phyloP scores from a whole-genome alignment of 2,797 vertebrate species.

The Chelon labrosus region DNA sequence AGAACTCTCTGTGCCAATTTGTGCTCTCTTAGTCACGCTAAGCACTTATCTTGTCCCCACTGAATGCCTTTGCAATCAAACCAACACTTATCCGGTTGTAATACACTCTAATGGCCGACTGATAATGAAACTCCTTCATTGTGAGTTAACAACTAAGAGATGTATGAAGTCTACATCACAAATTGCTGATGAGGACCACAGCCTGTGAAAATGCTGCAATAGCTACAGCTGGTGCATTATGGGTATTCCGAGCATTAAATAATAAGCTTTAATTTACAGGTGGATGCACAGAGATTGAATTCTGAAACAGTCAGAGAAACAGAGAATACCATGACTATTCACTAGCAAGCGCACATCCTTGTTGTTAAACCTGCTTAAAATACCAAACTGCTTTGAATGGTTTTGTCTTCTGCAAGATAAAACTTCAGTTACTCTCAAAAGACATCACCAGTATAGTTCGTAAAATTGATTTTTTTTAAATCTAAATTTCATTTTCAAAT shows the following conservation, averaged over 20 bases:
- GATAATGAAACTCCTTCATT: slow-evolving; percentile 80
- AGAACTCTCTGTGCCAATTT: slow-evolving; percentile 77
- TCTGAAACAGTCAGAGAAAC: slow-evolving; percentile 33
- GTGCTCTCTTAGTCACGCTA: slow-evolving; percentile 82
- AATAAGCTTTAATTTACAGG: slow-evolving; percentile 33
- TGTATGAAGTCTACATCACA: slow-evolving; percentile 59
- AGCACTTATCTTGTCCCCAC: slow-evolving; percentile 80
- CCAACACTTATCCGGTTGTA: slow-evolving; percentile 82
- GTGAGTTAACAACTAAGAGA: slow-evolving; percentile 77
- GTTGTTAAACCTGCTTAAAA: neutral
- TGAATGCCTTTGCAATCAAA: slow-evolving; percentile 82
- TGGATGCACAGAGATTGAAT: slow-evolving; percentile 16
- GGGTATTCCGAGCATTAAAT: slow-evolving; percentile 37
- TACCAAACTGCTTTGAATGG: neutral
- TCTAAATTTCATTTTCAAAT: too few species aligned
- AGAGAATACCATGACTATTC: slow-evolving; percentile 1
- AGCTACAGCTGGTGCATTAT: slow-evolving; percentile 44
- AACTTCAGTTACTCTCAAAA: neutral
- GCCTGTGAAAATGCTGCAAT: slow-evolving; percentile 31
- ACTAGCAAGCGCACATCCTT: slow-evolving; percentile 14
- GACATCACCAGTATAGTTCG: too few species aligned
- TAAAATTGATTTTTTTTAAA: too few species aligned
- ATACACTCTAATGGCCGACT: slow-evolving; percentile 74
- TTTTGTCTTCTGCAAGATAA: neutral
- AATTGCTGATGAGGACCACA: slow-evolving; percentile 53